phyloP scores from a whole-genome alignment of 1,140 invertebrate genomes.

The Medauroidea extradentata region DNA sequence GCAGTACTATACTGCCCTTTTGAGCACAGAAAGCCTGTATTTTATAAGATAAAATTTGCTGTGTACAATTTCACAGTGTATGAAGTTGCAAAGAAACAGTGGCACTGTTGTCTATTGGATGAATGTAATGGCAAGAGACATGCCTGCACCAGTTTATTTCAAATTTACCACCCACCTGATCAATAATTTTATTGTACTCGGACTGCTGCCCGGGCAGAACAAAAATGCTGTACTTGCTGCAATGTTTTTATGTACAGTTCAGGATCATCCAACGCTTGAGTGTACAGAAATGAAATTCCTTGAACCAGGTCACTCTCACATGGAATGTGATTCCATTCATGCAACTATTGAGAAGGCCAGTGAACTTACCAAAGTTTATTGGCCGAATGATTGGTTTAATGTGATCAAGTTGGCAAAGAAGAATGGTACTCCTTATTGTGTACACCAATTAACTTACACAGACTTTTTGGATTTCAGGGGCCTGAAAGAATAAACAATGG shows the following conservation, averaged over 20 bases:
- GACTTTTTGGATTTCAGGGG: background rate
- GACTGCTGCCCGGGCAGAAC: slow-evolving; percentile 5
- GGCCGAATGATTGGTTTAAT: slow-evolving; percentile 2
- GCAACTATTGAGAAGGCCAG: slow-evolving; percentile 19
- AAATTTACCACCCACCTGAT: background rate
- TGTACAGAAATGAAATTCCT: slow-evolving; percentile 23
- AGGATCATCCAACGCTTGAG: slow-evolving; percentile 9
- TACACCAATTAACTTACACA: background rate
- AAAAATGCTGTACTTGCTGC: background rate
- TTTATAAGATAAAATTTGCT: too few relatives aligned
- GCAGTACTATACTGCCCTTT: too few relatives aligned
- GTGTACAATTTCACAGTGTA: too few relatives aligned
- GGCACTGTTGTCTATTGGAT: too few relatives aligned
- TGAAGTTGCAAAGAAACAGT: too few relatives aligned
- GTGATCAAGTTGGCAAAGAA: background rate
- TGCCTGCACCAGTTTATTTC: background rate
- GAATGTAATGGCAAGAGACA: too few relatives aligned
- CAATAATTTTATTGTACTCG: background rate
- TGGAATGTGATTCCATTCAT: slow-evolving; percentile 26
- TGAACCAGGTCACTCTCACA: slow-evolving; percentile 20
- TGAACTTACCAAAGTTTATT: background rate
- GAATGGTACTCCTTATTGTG: background rate
- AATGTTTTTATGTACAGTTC: background rate
- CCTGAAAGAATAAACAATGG: background rate
- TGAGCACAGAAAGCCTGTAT: too few relatives aligned